phyloP scores from a whole-genome alignment of 2,888 invertebrate genomes.

The Creontiades dilutus region DNA sequence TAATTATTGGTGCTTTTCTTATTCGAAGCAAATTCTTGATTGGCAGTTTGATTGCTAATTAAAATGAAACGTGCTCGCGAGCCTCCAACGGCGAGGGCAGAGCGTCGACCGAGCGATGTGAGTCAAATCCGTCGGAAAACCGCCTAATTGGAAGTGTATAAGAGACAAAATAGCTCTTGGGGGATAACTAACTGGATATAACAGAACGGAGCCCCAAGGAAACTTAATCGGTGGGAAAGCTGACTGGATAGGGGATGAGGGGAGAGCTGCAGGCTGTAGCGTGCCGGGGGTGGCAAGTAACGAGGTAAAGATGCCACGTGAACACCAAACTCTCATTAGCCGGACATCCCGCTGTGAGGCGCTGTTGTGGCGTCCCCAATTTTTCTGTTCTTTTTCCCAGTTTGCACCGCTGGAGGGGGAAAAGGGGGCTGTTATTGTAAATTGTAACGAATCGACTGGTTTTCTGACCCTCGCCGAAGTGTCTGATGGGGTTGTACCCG shows the following conservation, averaged over 20 bases:
- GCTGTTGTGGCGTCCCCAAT: constrained; percentile 33
- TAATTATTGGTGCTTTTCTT: neutral
- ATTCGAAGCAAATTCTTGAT: neutral
- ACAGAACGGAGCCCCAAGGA: constrained; percentile 18
- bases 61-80: neutral
- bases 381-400: neutral
- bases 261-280: neutral
- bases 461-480: constrained; percentile 32
- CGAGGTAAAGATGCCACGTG: constrained; percentile 63
- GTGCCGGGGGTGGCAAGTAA: constrained; percentile 42
- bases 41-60: constrained; percentile 10
- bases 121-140: constrained; percentile 60
- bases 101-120: neutral
- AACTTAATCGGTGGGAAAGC: constrained; percentile 63
- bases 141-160: constrained; percentile 60
- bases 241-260: neutral
- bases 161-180: constrained; percentile 40
- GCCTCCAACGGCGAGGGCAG: no score
- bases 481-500: neutral
- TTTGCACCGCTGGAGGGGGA: neutral
- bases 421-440: neutral
- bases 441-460: constrained; percentile 53
- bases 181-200: constrained; percentile 50
- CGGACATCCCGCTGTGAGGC: constrained; percentile 52
- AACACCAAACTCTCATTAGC: constrained; percentile 60